These are phyloP conservation scores for Sphaeramia orbicularis DNA, from an alignment of 2,797 vertebrate species.

Conservation along the genomic window DNA sequence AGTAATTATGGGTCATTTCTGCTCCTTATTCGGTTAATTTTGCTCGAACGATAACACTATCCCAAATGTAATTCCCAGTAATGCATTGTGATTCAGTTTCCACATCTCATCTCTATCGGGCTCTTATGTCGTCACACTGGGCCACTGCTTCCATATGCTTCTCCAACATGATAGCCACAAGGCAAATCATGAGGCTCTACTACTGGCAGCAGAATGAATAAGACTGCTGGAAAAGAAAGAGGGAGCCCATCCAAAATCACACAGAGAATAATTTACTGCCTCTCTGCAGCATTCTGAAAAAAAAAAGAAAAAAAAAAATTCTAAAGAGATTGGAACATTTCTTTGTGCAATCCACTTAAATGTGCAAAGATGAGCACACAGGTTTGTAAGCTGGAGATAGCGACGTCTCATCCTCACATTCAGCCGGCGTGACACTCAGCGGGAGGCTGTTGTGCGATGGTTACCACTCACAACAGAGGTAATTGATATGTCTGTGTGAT, in stretches of 20 bases:
- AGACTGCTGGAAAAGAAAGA: slow-evolving; percentile 16
- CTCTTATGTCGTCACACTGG: slow-evolving; percentile 27
- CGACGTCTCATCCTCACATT: slow-evolving; percentile 1
- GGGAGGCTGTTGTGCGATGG: slow-evolving; percentile 10
- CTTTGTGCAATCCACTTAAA: not conserved
- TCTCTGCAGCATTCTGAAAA: slow-evolving; percentile 13
- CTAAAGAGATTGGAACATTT: not conserved
- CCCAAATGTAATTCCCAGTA: not conserved
- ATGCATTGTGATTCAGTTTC: not conserved
- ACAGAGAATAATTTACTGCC: slow-evolving; percentile 12
- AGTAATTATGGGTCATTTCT: no score
- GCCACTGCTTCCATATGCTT: slow-evolving; percentile 34
- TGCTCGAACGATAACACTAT: not conserved
- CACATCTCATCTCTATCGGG: slow-evolving; percentile 16
- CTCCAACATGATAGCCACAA: slow-evolving; percentile 35
- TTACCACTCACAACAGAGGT: slow-evolving; percentile 18
- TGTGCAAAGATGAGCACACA: slow-evolving; percentile 2
- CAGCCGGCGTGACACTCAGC: slow-evolving; percentile 4
- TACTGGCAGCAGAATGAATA: slow-evolving; percentile 39
- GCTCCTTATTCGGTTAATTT: not conserved
- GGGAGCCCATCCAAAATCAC: slow-evolving; percentile 18
- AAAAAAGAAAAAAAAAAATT: not conserved
- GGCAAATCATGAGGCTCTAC: slow-evolving; percentile 35
- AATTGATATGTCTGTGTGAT: slow-evolving; percentile 41
- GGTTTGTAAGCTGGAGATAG: not conserved